Evolutionary conservation across 2,797 vertebrate genomes (phyloP), one percentile per base, ranked within the genome.

Genomic region (Vultur gryphus): DNA sequence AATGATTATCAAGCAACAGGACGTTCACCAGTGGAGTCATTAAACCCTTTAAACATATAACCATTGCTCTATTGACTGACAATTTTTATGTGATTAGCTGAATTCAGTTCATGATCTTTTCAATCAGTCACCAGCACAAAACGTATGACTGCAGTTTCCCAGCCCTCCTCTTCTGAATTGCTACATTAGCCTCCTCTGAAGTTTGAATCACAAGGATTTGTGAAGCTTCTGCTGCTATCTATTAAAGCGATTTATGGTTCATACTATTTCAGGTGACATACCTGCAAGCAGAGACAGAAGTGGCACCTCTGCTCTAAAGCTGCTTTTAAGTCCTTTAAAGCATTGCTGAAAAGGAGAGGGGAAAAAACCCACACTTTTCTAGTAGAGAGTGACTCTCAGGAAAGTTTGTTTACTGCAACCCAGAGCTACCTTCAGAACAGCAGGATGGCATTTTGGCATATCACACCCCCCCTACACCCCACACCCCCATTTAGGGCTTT

Each of bases 1-100:
- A 96, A 79, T 33, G 6, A 92, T 93, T 94, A 87, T 66, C 86
- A 96, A 92, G 35, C 59, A 79, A 89, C 81, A 90, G 87, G 89
- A 86, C 16, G 16, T 65, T 90, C 91, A 88, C 55, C 64, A 26
- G 37, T 43, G 24, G 70, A 91, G 65, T 90, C 73, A 88, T 92
- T 88, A 96, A 92, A 82, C 31, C 31, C 1, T 82, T 95, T 73
- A 95, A 95, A 94, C 48, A 65, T 13, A 72, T 51, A 89, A 67
- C 43, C 14, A 57, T 62, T 37, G 46, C 49, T 94, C 48, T 88
- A 66, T 67, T 77, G 91, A 90, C 84, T 83, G 75, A 51, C 92
- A 75, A 44, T 70, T 52, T 71, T 91, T 76, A n/a, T 59, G 37
- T 44, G 61, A 93, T 80, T 84, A 94, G 55, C 35, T 51, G 57